phyloP scores from a whole-genome alignment of 2,797 vertebrate species.

The Notamacropus eugenii region DNA sequence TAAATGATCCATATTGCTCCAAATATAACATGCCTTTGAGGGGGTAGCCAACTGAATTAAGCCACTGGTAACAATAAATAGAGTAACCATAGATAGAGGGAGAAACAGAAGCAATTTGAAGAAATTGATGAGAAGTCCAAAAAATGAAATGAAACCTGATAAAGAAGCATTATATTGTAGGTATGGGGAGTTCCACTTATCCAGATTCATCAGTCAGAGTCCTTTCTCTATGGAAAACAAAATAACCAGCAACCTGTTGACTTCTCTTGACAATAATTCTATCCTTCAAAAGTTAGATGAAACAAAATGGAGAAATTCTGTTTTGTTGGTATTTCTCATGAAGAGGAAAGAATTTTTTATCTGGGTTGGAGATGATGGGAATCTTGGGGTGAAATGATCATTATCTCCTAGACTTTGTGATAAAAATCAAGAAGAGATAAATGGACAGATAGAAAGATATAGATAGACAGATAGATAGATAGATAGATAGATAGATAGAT shows the following conservation, averaged over 20 bases:
- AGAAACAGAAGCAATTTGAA: not conserved
- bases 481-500: no score
- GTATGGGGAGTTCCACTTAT: not conserved
- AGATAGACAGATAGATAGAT: no score
- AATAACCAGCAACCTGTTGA: not conserved
- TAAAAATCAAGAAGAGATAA: not conserved
- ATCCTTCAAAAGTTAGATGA: not conserved
- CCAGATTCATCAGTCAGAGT: not conserved
- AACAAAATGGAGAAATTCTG: not conserved
- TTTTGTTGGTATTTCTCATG: not conserved
- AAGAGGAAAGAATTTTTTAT: not conserved
- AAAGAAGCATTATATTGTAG: not conserved
- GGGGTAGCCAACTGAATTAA: no score
- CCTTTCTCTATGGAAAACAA: not conserved
- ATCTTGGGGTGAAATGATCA: not conserved
- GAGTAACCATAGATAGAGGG: no score
- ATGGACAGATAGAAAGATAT: not conserved
- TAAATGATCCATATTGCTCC: no score
- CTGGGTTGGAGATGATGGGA: not conserved
- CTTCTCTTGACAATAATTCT: not conserved
- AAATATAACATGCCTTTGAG: no score
- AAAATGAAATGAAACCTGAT: not conserved
- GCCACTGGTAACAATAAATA: no score
- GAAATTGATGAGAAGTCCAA: not conserved
- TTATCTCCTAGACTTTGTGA: not conserved